Base-by-base conservation (phyloP, 2,888 invertebrate genomes). In the Chironomus riparius region DNA sequence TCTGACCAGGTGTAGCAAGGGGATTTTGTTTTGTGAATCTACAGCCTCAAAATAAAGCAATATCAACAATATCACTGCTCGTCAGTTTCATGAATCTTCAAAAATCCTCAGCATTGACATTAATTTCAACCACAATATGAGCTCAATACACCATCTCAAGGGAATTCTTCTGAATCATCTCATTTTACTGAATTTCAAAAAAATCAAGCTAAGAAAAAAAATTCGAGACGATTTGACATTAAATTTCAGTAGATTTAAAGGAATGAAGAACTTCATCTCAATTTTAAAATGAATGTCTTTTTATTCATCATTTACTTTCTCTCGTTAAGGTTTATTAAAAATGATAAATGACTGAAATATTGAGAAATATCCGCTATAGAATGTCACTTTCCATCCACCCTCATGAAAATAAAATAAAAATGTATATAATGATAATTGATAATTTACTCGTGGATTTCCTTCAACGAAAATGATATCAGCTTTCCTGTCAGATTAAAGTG, bases 321-420 rank as follows among this genome's bases (percentile, higher is more conserved):
- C 22, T 22, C 13, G 13, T 65, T 24, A 13, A 56, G 21, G 72
- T 72, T 72, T 72, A 72, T 72, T 72, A 72, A 72, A 72, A 72
- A 62, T 72, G 72, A 72, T 72, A 72, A 72, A 72, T 72, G 72
- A 56, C 15, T 72, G 72, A 72, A 72, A 72, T 72, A 72, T 72
- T 72, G 72, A 72, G 72, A 72, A 50, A 48, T 70, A 21, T 50
- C n/a, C 70, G 18, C n/a, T 15, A 47, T 50, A 15, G 28, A 50
- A 22, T 72, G 72, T 72, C 62, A 62, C 61, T 62, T 24, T 22
- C 21, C 28, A 28, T 50, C 28, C 22, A 3, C 24, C 62, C 62
- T 62, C 38, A 38, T 38, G 38, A 4, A 38, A 4, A 38, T 10
- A 38, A 38, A 38, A 38, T 4, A 50, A 50, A 22, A n/a, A n/a